Evolutionary conservation across 2,797 vertebrate genomes (phyloP).

Genomic region (Sparidentex hasta): DNA sequence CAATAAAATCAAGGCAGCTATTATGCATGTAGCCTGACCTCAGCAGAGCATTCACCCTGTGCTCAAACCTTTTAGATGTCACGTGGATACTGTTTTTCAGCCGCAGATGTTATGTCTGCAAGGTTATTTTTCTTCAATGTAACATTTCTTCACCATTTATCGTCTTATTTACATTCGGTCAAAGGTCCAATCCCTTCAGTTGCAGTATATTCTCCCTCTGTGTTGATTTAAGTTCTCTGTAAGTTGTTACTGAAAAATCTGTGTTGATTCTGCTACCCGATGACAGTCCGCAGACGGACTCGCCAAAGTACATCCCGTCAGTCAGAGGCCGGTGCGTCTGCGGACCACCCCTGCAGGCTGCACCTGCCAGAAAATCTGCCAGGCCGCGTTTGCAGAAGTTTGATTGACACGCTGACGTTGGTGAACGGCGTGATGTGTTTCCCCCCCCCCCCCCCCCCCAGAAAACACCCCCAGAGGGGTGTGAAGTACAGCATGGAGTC

Average conservation of each 20-base stretch:
- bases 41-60: conserved; percentile 41
- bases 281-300: conserved; percentile 38
- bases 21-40: conserved; percentile 44
- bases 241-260: conserved; percentile 41
- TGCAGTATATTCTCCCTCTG: background rate
- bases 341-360: conserved; percentile 64
- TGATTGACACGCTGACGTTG: conserved; percentile 57
- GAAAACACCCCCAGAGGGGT: conserved; percentile 63
- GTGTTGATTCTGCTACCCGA: conserved; percentile 25
- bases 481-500: conserved; percentile 70
- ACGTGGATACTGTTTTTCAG: conserved; percentile 14
- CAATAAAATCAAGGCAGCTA: conserved; percentile 56
- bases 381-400: conserved; percentile 48
- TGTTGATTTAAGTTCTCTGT: conserved; percentile 14
- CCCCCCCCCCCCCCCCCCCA: conserved; percentile 38
- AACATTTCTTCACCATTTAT: conserved; percentile 5
- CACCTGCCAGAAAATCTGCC: conserved; percentile 61
- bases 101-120: conserved; percentile 13
- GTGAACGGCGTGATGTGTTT: conserved; percentile 71
- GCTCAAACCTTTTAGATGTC: conserved; percentile 19
- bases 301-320: conserved; percentile 27
- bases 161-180: conserved; percentile 1
- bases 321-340: conserved; percentile 15
- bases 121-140: background rate
- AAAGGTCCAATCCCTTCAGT: background rate